Conservation (phyloP, 2,888 invertebrate species). For the Doris montereyensis region DNA sequence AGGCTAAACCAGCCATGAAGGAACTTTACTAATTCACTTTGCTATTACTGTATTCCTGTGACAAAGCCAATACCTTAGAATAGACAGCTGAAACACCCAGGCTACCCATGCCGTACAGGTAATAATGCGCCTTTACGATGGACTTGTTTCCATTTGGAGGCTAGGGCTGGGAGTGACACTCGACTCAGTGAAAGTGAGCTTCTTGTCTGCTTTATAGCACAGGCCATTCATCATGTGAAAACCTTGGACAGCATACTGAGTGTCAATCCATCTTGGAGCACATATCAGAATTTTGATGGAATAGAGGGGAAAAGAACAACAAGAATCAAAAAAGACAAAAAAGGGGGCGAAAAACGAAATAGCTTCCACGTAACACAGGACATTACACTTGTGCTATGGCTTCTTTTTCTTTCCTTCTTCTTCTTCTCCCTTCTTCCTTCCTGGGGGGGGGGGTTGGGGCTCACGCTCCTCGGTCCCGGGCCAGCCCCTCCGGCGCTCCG, state of each 20-base stretch:
- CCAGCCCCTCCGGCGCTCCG: no score
- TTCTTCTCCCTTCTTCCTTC: no score
- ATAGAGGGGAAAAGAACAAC: not conserved
- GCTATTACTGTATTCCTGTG: no score
- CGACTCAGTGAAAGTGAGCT: constrained; percentile 48
- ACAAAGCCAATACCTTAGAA: constrained; percentile 49
- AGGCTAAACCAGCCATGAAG: no score
- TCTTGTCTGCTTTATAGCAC: constrained; percentile 56
- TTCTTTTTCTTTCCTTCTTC: constrained; percentile 31
- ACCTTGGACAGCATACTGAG: constrained; percentile 49
- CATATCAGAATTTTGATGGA: constrained; percentile 52
- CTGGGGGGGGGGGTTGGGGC: no score
- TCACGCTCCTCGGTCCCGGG: no score
- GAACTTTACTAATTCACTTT: no score
- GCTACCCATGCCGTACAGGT: constrained; percentile 50
- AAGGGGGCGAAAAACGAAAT: not conserved
- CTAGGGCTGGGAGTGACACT: constrained; percentile 57
- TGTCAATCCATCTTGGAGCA: constrained; percentile 62
- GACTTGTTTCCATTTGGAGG: constrained; percentile 52
- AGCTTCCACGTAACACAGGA: no score
- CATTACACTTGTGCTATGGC: no score
- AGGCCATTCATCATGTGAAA: constrained; percentile 61
- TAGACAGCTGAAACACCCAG: constrained; percentile 51
- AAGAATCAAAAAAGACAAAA: not conserved
- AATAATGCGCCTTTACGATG: constrained; percentile 42